Evolutionary conservation across 64 coral and sea anemone species (phyloP).

Genomic region (Trachythela sp.): DNA sequence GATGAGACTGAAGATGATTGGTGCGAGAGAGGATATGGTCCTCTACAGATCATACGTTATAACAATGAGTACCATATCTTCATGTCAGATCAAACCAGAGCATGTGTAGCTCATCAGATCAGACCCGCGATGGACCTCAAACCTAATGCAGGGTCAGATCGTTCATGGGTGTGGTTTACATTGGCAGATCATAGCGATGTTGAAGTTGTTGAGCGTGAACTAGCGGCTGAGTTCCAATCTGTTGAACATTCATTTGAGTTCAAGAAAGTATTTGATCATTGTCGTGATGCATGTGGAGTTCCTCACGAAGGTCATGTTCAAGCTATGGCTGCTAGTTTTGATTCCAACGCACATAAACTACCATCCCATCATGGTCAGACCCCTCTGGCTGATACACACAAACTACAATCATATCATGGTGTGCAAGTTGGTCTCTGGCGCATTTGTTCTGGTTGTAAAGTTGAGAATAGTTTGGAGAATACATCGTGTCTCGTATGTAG

Average conservation of each 20-base stretch:
- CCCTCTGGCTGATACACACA: neutral
- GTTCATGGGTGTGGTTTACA: slow-evolving; percentile 80
- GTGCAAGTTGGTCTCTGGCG: neutral
- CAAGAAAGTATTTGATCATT: slow-evolving; percentile 62
- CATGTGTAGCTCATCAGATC: slow-evolving; percentile 78
- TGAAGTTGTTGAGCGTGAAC: slow-evolving; percentile 41
- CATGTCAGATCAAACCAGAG: slow-evolving; percentile 19
- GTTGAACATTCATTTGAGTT: slow-evolving; percentile 53
- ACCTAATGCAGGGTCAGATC: slow-evolving; percentile 59
- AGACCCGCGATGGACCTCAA: slow-evolving; percentile 69
- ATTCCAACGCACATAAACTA: neutral
- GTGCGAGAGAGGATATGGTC: neutral
- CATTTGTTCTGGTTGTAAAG: neutral
- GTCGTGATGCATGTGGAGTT: neutral
- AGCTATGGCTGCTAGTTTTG: neutral
- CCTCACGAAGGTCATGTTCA: slow-evolving; percentile 16
- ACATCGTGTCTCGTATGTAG: neutral
- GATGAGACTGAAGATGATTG: neutral
- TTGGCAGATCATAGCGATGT: slow-evolving; percentile 83
- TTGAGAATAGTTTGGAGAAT: neutral
- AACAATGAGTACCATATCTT: neutral
- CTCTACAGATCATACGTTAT: neutral
- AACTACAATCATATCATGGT: neutral
- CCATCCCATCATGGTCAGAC: neutral
- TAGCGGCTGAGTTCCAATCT: slow-evolving; percentile 71